A percentile compares a stretch with the other conserved stretches of the same genome.
These are phyloP conservation scores for Antheraea assamensis DNA, from an alignment of 2,888 invertebrate species.

Conservation along the genomic window DNA sequence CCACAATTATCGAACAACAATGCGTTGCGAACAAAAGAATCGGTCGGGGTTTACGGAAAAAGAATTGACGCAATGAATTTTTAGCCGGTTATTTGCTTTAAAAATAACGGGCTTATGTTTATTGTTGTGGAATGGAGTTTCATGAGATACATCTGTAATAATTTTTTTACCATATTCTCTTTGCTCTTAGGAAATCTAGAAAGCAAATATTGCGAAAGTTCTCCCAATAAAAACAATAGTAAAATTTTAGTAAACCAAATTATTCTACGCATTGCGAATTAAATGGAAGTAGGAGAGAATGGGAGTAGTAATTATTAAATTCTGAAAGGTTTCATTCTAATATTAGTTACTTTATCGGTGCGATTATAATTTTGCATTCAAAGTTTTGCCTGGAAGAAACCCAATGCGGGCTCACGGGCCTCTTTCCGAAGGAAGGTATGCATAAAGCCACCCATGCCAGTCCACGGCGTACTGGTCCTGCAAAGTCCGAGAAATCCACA, in stretches of 20 bases:
- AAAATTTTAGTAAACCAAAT: not conserved
- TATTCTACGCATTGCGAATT: not conserved
- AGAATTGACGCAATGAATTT: not conserved
- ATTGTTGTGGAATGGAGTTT: not conserved
- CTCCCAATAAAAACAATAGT: not conserved
- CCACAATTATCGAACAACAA: not conserved
- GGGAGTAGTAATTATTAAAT: too few species aligned
- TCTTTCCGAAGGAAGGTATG: too few species aligned
- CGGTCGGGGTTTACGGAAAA: not conserved
- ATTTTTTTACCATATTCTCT: not conserved
- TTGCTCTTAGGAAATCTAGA: not conserved
- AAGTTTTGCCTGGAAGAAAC: not conserved
- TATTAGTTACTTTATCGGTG: not conserved
- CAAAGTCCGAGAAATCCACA: too few species aligned
- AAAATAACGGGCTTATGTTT: constrained; percentile 1
- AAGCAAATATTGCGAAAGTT: not conserved
- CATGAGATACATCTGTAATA: not conserved
- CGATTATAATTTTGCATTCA: not conserved
- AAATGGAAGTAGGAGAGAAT: too few species aligned
- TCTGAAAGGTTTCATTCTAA: not conserved
- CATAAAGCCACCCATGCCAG: too few species aligned
- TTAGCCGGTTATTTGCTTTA: not conserved
- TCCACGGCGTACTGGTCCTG: too few species aligned
- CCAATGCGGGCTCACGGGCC: too few species aligned
- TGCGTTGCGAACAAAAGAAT: constrained; percentile 6